Base-by-base conservation (phyloP, 2,113 vertebrate genomes). In the Colossoma macropomum region DNA sequence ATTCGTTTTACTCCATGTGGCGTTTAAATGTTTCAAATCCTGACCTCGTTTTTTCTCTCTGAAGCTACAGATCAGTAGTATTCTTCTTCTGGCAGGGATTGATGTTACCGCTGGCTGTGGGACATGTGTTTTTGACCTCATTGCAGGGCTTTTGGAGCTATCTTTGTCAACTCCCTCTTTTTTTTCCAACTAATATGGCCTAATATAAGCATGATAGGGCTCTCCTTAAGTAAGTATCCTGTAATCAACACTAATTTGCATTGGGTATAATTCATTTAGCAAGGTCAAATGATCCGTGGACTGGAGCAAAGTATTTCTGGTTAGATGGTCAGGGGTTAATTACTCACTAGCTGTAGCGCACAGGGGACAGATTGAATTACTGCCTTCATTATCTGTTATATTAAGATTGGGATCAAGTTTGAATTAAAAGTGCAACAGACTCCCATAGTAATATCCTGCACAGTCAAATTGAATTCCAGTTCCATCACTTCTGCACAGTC, bases 261-360 rank as follows among this genome's bases (percentile, higher is more conserved):
- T 82, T 79, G 52, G 79, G 21, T 62, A 84, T 88, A 84, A 87
- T 90, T 84, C 59, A 82, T 85, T 84, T 81, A 88, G 41, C 78
- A 83, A 80, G 88, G 89, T 89, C 89, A 89, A 72, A 82, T 63
- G 74, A 87, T 85, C 73, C 75, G 66, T 80, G 75, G 52, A 75
- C 80, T 71, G n/a, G 73, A 85, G 86, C 87, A 72, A 65, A 77
- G 75, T 56, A 71, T 76, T 85, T 85, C 76, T 50, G n/a, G 50
- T 87, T 69, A 62, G 87, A 86, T 84, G 87, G 87, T 45, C 1
- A 81, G 71, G 89, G 90, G 91, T 93, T 92, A 93, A 92, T 92
- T 88, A 83, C 63, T 84, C 86, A 87, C 86, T 89, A 87, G 88
- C 84, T 88, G 79, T 80, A 84, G 84, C 77, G 79, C 83, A 84